A percentile compares a stretch with the other conserved stretches of the same genome.
Conservation (phyloP, 2,888 invertebrate genomes). For the Torymus texanus region DNA sequence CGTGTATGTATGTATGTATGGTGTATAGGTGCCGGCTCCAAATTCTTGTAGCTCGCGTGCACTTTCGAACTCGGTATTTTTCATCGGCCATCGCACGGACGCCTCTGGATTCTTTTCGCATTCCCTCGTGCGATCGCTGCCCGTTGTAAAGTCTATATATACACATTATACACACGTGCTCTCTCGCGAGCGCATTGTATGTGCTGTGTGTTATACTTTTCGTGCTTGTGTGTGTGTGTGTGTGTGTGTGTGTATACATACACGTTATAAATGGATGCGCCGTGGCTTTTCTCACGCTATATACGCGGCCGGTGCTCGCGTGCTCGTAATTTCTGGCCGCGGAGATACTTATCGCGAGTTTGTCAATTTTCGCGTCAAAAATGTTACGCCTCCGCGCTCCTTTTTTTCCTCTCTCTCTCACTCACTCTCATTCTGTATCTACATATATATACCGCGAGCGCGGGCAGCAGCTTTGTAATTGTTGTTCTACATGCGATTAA, state of each 20-base stretch:
- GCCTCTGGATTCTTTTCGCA: neutral
- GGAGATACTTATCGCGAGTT: conserved; percentile 25
- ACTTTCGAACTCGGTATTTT: conserved; percentile 15
- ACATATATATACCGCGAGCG: too few relatives aligned
- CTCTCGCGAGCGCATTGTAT: neutral
- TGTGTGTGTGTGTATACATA: too few relatives aligned
- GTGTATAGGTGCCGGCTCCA: neutral
- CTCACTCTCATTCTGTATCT: neutral
- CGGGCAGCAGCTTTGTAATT: neutral
- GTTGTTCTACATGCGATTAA: conserved; percentile 4
- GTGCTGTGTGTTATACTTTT: conserved; percentile 21
- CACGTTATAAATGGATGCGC: neutral
- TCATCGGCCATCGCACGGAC: neutral
- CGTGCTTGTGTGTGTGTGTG: neutral
- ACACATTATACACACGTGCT: too few relatives aligned
- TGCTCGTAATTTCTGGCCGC: conserved; percentile 41
- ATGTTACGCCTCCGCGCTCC: neutral
- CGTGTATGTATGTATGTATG: neutral
- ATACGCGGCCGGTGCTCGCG: conserved; percentile 16
- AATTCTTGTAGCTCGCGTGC: conserved; percentile 7
- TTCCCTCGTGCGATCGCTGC: neutral
- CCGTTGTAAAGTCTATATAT: neutral
- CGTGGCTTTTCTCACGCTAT: conserved; percentile 34
- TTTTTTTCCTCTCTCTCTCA: neutral
- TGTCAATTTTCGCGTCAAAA: conserved; percentile 38